Conservation (phyloP, 2,888 invertebrate genomes). For the Melinaea menophilus region DNA sequence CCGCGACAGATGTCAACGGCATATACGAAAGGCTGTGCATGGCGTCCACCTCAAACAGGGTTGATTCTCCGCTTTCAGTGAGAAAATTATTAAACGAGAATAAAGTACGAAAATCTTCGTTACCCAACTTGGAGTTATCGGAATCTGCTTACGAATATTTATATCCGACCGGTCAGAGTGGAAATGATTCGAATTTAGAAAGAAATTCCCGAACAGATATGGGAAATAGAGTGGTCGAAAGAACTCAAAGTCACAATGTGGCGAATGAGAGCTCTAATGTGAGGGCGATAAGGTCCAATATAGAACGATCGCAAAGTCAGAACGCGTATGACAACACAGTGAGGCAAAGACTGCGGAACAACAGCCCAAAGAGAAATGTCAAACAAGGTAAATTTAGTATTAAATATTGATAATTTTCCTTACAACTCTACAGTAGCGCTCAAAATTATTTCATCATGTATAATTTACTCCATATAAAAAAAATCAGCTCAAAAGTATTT, state of each 20-base stretch:
- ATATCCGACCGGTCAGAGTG: constrained; percentile 47
- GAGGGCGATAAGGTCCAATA: constrained; percentile 41
- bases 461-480: too few species aligned
- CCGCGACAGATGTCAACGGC: constrained; percentile 39
- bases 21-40: constrained; percentile 62
- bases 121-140: constrained; percentile 58
- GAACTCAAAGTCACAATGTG: constrained; percentile 7
- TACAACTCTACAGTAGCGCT: too few species aligned
- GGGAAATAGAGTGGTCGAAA: constrained; percentile 16
- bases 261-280: constrained; percentile 38
- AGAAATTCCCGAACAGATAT: constrained; percentile 10
- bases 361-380: constrained; percentile 52
- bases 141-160: constrained; percentile 65
- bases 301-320: constrained; percentile 64
- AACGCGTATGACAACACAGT: constrained; percentile 54
- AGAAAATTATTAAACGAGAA: constrained; percentile 49
- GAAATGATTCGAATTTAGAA: constrained; percentile 31
- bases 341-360: constrained; percentile 46
- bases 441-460: too few species aligned
- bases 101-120: constrained; percentile 56
- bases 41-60: constrained; percentile 59
- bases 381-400: constrained; percentile 48
- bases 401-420: too few species aligned
- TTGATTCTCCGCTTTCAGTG: constrained; percentile 47
- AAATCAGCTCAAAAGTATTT: background rate